Percentiles rank a stretch among this genome's conserved stretches.
Evolutionary conservation across 2,797 vertebrate species (phyloP).

Genomic region (Parauchenoglanis punctatus): DNA sequence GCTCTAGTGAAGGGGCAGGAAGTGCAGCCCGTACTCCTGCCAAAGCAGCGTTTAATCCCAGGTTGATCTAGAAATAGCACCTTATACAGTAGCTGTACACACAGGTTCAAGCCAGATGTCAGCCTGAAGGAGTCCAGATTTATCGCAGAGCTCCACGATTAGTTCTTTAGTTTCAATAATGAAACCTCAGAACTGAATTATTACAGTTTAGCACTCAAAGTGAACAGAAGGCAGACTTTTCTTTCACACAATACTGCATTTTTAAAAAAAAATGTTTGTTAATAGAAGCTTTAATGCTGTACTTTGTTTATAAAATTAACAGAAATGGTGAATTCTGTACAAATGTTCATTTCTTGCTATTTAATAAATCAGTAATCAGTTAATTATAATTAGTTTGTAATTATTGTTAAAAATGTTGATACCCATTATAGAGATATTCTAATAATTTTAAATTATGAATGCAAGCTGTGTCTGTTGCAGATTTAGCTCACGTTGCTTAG

Average conservation of each 20-base stretch:
- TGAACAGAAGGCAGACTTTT: not conserved
- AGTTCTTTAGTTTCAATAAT: not conserved
- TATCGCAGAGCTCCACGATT: not conserved
- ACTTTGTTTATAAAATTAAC: not conserved
- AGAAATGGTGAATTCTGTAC: too few relatives aligned
- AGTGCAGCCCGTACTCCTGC: not conserved
- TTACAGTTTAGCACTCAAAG: not conserved
- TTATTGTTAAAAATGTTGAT: too few relatives aligned
- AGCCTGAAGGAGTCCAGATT: not conserved
- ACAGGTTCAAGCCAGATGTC: not conserved
- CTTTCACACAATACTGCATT: not conserved
- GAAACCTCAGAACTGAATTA: not conserved
- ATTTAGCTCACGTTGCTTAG: too few relatives aligned
- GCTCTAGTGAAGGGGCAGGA: not conserved
- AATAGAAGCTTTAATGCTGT: not conserved
- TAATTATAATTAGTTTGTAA: not conserved
- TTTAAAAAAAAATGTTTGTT: not conserved
- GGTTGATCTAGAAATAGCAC: not conserved
- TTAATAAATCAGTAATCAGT: not conserved
- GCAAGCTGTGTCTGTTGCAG: too few relatives aligned
- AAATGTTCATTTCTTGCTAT: too few relatives aligned
- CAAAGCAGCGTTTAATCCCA: constrained; percentile 13
- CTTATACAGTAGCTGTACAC: not conserved
- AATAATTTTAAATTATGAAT: too few relatives aligned
- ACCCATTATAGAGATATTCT: too few relatives aligned